phyloP scores from a whole-genome alignment of 2,797 vertebrate species.

The Enteromius afrohamiltoni region DNA sequence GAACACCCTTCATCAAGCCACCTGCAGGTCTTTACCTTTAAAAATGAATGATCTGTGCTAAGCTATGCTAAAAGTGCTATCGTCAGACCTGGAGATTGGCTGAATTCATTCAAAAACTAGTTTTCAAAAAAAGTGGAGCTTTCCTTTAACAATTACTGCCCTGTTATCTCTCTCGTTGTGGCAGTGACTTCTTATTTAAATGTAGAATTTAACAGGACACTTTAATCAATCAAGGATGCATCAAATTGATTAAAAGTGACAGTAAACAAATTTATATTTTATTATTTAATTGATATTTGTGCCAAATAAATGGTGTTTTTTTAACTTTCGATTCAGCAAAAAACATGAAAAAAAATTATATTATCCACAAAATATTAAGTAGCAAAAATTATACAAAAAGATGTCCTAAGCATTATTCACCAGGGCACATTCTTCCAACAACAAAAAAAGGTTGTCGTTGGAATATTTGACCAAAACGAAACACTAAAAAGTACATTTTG shows the following conservation, averaged over 20 bases:
- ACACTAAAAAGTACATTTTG: not conserved
- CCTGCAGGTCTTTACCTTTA: not conserved
- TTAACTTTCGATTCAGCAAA: not conserved
- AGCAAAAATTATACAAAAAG: not conserved
- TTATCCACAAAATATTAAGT: not conserved
- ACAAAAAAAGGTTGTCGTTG: not conserved
- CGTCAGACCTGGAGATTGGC: no score
- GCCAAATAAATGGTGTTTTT: not conserved
- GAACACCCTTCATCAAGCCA: conserved; percentile 1
- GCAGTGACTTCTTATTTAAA: not conserved
- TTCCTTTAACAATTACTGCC: not conserved
- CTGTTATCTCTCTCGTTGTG: not conserved
- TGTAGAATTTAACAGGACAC: not conserved
- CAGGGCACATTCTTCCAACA: not conserved
- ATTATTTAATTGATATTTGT: no score
- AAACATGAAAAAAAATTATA: not conserved
- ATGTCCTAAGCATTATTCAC: not conserved
- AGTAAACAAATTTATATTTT: no score
- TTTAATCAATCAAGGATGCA: no score
- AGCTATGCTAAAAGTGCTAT: no score
- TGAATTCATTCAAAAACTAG: no score
- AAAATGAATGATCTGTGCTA: not conserved
- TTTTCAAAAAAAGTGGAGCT: no score
- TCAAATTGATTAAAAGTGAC: no score
- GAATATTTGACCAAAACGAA: not conserved